Evolutionary conservation across 2,888 invertebrate genomes (phyloP).

Genomic region (Ctena decussata): DNA sequence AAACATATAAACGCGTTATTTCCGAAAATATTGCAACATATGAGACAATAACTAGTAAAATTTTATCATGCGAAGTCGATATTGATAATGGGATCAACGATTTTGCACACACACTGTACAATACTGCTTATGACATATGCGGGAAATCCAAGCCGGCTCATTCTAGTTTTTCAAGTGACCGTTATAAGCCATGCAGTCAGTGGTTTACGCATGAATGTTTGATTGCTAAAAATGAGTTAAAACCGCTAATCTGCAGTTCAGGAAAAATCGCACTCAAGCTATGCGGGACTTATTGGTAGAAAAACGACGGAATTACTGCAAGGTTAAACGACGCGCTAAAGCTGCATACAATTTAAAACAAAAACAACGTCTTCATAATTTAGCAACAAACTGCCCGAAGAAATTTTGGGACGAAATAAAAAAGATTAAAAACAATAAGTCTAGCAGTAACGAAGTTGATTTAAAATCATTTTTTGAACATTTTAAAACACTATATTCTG

Average conservation of each 20-base stretch:
- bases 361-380: neutral
- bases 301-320: constrained; percentile 11
- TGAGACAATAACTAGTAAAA: neutral
- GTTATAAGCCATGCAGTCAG: neutral
- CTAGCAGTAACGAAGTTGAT: neutral
- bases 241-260: neutral
- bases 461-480: neutral
- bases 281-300: neutral
- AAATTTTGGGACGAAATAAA: constrained; percentile 20
- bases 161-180: neutral
- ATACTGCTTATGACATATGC: neutral
- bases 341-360: neutral
- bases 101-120: neutral
- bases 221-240: neutral
- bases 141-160: neutral
- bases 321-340: neutral
- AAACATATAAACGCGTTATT: neutral
- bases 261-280: neutral
- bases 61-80: neutral
- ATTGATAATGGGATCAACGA: neutral
- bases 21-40: neutral
- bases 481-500: constrained; percentile 13
- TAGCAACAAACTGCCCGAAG: neutral
- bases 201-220: constrained; percentile 3
- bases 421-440: neutral